A percentile compares a stretch with the other conserved stretches of the same genome.
These are phyloP conservation scores for Brevimyrus niger DNA, from an alignment of 2,113 vertebrate species.

Conservation along the genomic window DNA sequence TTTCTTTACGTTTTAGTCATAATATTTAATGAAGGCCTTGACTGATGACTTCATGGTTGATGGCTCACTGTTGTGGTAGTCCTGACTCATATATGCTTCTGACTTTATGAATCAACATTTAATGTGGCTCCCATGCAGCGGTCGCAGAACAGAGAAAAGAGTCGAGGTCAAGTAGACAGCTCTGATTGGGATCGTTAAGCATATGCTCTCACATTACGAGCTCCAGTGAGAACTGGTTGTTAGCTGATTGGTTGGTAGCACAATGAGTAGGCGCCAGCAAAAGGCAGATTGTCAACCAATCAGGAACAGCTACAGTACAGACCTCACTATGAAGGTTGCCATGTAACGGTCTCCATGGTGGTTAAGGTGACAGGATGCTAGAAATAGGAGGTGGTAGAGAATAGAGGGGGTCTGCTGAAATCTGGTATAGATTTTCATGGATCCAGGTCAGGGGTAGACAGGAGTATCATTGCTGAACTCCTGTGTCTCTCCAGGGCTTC, in stretches of 20 bases:
- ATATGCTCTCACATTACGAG: background rate
- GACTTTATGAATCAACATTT: slow-evolving; percentile 26
- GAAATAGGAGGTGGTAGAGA: slow-evolving; percentile 6
- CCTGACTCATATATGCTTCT: slow-evolving; percentile 24
- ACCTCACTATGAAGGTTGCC: background rate
- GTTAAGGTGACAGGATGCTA: slow-evolving; percentile 9
- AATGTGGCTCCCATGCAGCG: background rate
- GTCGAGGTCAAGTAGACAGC: slow-evolving; percentile 33
- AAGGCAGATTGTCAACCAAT: slow-evolving; percentile 25
- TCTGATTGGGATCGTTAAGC: slow-evolving; percentile 28
- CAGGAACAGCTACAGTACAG: background rate
- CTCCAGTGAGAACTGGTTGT: background rate
- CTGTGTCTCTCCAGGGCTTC: background rate
- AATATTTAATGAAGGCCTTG: slow-evolving; percentile 18
- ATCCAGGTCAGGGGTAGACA: background rate
- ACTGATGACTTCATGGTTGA: slow-evolving; percentile 16
- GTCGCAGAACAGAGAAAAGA: slow-evolving; percentile 21
- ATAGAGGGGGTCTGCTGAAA: background rate
- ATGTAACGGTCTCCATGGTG: slow-evolving; percentile 19
- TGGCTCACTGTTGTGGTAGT: slow-evolving; percentile 1
- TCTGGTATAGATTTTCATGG: background rate
- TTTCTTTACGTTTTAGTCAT: slow-evolving; percentile 10
- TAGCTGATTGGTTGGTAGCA: background rate
- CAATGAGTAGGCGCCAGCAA: slow-evolving; percentile 24
- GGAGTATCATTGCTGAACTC: background rate